These are phyloP conservation scores for Philotrypesis tridentata DNA, from an alignment of 1,140 invertebrate genomes.

Conservation along the genomic window DNA sequence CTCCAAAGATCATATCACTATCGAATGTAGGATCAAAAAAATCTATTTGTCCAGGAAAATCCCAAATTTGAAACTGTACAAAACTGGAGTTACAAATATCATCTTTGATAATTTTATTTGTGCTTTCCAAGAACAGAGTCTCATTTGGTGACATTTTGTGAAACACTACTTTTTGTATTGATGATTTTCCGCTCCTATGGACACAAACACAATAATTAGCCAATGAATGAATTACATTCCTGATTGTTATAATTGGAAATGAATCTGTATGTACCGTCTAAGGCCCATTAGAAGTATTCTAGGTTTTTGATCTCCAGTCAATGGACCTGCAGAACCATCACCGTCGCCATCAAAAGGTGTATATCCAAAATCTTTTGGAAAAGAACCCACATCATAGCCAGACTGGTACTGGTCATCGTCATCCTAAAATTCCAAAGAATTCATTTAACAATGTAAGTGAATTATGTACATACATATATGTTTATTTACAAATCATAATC, in stretches of 20 bases:
- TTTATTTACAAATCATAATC: too few species aligned
- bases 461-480: neutral
- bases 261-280: slow-evolving; percentile 79
- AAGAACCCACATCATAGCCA: slow-evolving; percentile 84
- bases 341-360: slow-evolving; percentile 87
- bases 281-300: slow-evolving; percentile 97
- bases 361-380: slow-evolving; percentile 95
- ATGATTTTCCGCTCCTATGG: slow-evolving; percentile 98
- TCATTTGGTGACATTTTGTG: slow-evolving; percentile 99
- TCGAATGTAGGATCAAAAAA: slow-evolving; percentile 98
- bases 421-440: slow-evolving; percentile 58
- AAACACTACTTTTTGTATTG: slow-evolving; percentile 99
- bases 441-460: too few species aligned
- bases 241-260: neutral
- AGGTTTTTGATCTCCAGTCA: slow-evolving; percentile 86
- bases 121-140: slow-evolving; percentile 98
- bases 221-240: slow-evolving; percentile 16
- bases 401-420: slow-evolving; percentile 71
- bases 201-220: slow-evolving; percentile 27
- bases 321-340: slow-evolving; percentile 76
- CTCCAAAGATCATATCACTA: slow-evolving; percentile 95
- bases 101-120: slow-evolving; percentile 98
- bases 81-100: slow-evolving; percentile 98
- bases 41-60: slow-evolving; percentile 99
- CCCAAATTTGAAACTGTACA: slow-evolving; percentile 99